Evolutionary conservation across 2,113 vertebrate species (phyloP).

Genomic region (Heterocephalus glaber): DNA sequence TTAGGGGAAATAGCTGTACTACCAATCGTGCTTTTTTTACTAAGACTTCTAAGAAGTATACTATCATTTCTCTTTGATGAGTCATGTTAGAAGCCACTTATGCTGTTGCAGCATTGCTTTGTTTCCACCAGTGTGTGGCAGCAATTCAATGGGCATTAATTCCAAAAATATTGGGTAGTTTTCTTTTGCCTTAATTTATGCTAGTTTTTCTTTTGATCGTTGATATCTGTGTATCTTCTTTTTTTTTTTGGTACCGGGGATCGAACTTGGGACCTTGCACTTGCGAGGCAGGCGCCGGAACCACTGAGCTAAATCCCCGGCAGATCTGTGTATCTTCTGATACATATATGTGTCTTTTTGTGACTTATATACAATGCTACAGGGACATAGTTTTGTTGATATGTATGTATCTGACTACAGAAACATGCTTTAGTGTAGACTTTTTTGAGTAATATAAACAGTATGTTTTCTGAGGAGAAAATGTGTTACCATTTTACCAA

Average conservation of each 20-base stretch:
- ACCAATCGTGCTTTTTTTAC: background rate
- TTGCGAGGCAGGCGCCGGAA: too few relatives aligned
- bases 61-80: background rate
- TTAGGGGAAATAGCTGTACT: background rate
- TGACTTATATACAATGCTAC: background rate
- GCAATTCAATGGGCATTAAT: conserved; percentile 20
- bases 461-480: conserved; percentile 34
- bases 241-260: too few relatives aligned
- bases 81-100: background rate
- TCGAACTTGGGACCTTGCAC: too few relatives aligned
- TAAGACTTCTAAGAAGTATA: background rate
- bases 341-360: background rate
- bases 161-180: background rate
- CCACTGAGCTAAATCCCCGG: too few relatives aligned
- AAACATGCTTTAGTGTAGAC: background rate
- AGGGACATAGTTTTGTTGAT: background rate
- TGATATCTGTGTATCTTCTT: background rate
- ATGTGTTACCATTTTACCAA: background rate
- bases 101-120: background rate
- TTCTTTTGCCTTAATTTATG: conserved; percentile 30
- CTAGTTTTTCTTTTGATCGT: conserved; percentile 13
- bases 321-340: background rate
- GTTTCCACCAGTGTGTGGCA: background rate
- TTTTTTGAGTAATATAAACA: background rate
- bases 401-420: background rate